phyloP scores from a whole-genome alignment of 2,888 invertebrate species.

The Idaea aversata region DNA sequence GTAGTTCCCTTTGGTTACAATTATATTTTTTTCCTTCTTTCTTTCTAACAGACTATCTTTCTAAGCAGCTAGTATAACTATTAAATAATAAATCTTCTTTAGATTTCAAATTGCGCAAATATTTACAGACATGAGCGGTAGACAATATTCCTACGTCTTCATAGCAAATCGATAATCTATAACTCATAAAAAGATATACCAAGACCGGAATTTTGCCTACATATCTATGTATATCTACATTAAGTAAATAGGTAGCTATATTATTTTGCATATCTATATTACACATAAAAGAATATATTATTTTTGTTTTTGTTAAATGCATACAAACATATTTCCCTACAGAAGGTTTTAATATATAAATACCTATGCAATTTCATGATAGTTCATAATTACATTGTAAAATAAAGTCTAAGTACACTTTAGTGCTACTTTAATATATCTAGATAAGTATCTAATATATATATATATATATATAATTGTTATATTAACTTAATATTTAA shows the following conservation, averaged over 20 bases:
- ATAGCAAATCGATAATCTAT: too few relatives aligned
- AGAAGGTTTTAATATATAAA: too few relatives aligned
- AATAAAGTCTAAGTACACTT: neutral
- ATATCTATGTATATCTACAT: neutral
- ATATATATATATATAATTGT: neutral
- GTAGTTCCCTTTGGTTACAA: too few relatives aligned
- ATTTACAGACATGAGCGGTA: too few relatives aligned
- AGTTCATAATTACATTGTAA: neutral
- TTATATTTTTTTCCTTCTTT: too few relatives aligned
- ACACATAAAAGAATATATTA: neutral
- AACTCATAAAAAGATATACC: too few relatives aligned
- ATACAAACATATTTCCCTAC: neutral
- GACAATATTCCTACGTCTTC: too few relatives aligned
- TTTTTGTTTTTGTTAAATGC: neutral
- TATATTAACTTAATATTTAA: conserved; percentile 9
- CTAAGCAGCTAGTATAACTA: too few relatives aligned
- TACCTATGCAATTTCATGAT: neutral
- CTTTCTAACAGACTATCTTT: too few relatives aligned
- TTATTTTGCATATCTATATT: neutral
- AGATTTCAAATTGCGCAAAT: too few relatives aligned
- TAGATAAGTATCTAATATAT: neutral
- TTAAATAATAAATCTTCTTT: too few relatives aligned
- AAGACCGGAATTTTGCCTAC: neutral
- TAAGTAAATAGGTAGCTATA: neutral
- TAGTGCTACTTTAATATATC: neutral